Conservation (phyloP, 2,113 vertebrate genomes). For the Apodemus sylvaticus region DNA sequence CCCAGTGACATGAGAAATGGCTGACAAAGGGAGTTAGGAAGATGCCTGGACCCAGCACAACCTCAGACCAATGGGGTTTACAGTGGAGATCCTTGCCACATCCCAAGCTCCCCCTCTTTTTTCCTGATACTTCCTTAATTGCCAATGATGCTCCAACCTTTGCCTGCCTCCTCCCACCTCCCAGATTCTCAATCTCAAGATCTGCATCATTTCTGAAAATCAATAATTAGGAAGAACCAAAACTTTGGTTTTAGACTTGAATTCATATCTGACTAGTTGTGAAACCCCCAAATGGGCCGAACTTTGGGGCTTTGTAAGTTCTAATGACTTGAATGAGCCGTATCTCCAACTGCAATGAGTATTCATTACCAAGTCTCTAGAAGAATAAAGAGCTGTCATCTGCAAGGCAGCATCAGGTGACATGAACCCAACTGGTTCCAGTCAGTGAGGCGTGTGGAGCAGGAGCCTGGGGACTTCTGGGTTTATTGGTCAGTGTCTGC, state of each 20-base stretch:
- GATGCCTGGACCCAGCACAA: not conserved
- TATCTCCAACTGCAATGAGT: not conserved
- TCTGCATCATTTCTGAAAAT: not conserved
- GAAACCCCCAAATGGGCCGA: not conserved
- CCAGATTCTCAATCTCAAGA: not conserved
- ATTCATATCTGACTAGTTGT: not conserved
- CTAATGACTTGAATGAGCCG: not conserved
- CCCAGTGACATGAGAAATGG: not conserved
- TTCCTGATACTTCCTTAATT: not conserved
- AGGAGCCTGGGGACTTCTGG: not conserved
- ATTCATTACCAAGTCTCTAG: not conserved
- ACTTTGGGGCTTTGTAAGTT: not conserved
- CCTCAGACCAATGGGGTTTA: not conserved
- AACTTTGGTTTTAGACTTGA: not conserved
- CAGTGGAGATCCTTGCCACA: rapidly evolving
- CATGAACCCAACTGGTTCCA: not conserved
- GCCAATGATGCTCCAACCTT: too few relatives aligned
- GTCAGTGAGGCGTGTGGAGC: not conserved
- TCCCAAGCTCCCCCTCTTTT: not conserved
- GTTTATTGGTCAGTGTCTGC: not conserved
- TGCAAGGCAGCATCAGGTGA: not conserved
- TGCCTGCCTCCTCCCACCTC: not conserved
- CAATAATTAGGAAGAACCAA: not conserved
- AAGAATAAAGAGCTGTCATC: not conserved
- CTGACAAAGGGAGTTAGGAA: rapidly evolving